Conservation (phyloP, 2,113 vertebrate genomes). For the Lathamus discolor region DNA sequence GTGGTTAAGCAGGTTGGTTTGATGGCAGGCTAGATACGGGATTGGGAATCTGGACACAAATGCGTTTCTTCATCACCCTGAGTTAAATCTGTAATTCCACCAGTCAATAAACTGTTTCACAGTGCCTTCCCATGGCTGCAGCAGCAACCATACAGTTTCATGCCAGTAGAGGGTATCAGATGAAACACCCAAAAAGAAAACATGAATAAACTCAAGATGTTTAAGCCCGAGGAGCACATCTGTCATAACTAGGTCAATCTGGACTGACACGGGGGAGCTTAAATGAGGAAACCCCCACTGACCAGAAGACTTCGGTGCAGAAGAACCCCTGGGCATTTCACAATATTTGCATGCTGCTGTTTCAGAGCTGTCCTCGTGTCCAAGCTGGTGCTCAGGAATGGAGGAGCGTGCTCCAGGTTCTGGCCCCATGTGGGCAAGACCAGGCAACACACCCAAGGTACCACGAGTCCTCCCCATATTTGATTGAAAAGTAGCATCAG, state of each 20-base stretch:
- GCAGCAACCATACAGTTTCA: neutral
- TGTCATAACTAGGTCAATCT: neutral
- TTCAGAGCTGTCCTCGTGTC: neutral
- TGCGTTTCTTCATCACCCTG: neutral
- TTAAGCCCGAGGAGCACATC: neutral
- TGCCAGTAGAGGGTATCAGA: neutral
- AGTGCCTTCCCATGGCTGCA: neutral
- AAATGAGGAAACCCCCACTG: neutral
- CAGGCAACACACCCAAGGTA: neutral
- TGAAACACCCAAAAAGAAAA: neutral
- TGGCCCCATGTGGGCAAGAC: rapidly evolving
- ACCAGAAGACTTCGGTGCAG: neutral
- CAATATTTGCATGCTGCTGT: neutral
- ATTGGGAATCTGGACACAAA: neutral
- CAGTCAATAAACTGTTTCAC: neutral
- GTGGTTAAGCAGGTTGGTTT: neutral
- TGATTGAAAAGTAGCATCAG: neutral
- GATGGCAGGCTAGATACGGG: neutral
- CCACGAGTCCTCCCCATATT: neutral
- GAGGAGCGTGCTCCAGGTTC: neutral
- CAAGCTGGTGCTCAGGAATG: neutral
- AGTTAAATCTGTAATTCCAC: neutral
- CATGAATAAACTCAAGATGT: neutral
- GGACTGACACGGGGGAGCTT: neutral
- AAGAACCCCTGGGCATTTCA: neutral